Base-by-base conservation (phyloP, 2,113 vertebrate species). In the Clarias macrocephalus region DNA sequence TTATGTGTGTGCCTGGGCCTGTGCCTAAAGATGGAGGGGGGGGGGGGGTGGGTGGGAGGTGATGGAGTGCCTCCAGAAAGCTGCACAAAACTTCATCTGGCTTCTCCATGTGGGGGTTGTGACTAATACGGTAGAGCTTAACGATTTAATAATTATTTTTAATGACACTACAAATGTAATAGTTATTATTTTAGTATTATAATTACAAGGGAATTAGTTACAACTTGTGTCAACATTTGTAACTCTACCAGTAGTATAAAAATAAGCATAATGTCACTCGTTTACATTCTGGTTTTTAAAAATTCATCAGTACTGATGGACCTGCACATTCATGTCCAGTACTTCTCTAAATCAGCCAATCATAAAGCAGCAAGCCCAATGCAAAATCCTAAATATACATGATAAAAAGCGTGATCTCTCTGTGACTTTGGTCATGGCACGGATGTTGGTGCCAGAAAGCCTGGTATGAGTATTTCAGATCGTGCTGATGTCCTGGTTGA, bases 1-100 rank as follows among this genome's bases (percentile, higher is more conserved):
- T 80, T 87, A 89, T 86, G 87, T 84, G 62, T 89, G 76, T 83
- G 70, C 88, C 56, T 59, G 83, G 66, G 85, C 37, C 42, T 86
- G 84, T 54, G 76, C 72, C 68, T 52, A 66, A 54, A 30, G 80
- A 57, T 84, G 82, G 68, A 18, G 33, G 60, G 48, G 48, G 48
- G 48, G 42, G 42, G 5, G 1, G 60, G 48, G 48, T 6, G 48
- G 42, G 42, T 0, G 1, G 1, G 33, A 0, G 48, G 80, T 63
- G 82, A 84, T 59, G 28, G 33, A 87, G 79, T n/a, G 56, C 16
- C 57, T 62, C 42, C 42, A 79, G 72, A 80, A 56, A 79, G 60
- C 54, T 62, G 18, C 79, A 37, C 11, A 15, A 80, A 81, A 42
- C 19, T 81, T 37, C 30, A 81, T 81, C 79, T 60, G 79, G 79